Percentiles rank a stretch among this genome's conserved stretches.
These are phyloP conservation scores for Hepsetus odoe DNA, from an alignment of 2,113 vertebrate species.

Conservation along the genomic window DNA sequence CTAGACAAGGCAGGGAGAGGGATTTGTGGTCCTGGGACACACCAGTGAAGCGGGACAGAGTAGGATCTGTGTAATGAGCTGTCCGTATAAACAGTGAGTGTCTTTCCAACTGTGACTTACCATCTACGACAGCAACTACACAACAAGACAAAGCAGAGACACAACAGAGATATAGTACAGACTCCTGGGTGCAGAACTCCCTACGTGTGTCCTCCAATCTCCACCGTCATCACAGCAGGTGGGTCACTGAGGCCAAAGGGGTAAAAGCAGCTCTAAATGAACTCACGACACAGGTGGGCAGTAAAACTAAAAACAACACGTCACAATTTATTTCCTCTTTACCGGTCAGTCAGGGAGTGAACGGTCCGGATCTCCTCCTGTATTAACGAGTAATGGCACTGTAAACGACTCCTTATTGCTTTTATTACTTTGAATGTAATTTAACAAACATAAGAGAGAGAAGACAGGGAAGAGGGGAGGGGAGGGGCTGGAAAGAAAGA, in stretches of 20 bases:
- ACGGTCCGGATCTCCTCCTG: too few relatives aligned
- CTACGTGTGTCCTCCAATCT: too few relatives aligned
- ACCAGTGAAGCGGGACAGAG: not conserved
- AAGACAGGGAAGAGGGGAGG: not conserved
- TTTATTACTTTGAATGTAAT: too few relatives aligned
- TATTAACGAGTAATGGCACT: too few relatives aligned
- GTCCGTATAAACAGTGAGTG: not conserved
- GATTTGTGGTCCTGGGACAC: not conserved
- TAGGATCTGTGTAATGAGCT: not conserved
- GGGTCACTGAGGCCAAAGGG: too few relatives aligned
- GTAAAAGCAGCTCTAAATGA: too few relatives aligned
- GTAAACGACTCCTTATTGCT: too few relatives aligned
- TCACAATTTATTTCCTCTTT: too few relatives aligned
- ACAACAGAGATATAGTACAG: not conserved
- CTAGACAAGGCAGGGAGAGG: not conserved
- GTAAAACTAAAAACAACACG: too few relatives aligned
- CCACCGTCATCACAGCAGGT: too few relatives aligned
- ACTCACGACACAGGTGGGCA: too few relatives aligned
- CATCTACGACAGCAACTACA: not conserved
- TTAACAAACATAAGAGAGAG: not conserved
- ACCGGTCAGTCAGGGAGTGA: too few relatives aligned
- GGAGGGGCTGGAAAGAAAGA: not conserved
- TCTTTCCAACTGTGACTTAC: not conserved
- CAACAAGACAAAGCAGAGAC: not conserved
- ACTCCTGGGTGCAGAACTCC: not conserved